Conservation (phyloP, 1,140 invertebrate genomes). For the Diabrotica undecimpunctata region DNA sequence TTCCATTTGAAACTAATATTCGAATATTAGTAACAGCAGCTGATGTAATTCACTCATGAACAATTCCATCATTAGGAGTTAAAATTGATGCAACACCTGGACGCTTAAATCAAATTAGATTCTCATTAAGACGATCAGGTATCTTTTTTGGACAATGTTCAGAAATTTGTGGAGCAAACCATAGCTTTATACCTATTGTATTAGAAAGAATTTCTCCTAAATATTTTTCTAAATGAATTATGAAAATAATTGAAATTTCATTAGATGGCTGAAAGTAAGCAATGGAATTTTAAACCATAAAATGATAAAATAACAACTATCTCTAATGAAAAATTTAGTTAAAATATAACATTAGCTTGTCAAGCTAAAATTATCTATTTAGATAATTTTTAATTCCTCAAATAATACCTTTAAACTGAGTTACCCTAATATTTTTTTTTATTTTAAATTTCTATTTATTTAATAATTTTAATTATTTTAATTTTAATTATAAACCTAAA, state of each 20-base stretch:
- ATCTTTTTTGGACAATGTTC: conserved; percentile 71
- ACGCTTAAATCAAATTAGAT: conserved; percentile 61
- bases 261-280: conserved; percentile 62
- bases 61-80: conserved; percentile 58
- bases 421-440: conserved; percentile 51
- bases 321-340: conserved; percentile 49
- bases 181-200: conserved; percentile 73
- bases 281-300: conserved; percentile 54
- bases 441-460: conserved; percentile 50
- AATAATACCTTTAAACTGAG: conserved; percentile 54
- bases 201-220: conserved; percentile 55
- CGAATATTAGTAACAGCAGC: conserved; percentile 56
- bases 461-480: conserved; percentile 50
- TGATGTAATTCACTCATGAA: conserved; percentile 70
- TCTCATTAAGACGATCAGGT: conserved; percentile 55
- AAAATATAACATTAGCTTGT: conserved; percentile 55
- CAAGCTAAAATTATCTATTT: conserved; percentile 53
- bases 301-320: conserved; percentile 42
- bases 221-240: conserved; percentile 57
- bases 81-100: conserved; percentile 66
- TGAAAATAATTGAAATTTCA: conserved; percentile 51
- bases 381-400: conserved; percentile 56
- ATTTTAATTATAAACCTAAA: conserved; percentile 40
- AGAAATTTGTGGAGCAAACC: conserved; percentile 74
- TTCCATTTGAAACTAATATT: conserved; percentile 57